These are phyloP conservation scores for Phaedon cochleariae DNA, from an alignment of 2,888 invertebrate genomes.

Conservation along the genomic window DNA sequence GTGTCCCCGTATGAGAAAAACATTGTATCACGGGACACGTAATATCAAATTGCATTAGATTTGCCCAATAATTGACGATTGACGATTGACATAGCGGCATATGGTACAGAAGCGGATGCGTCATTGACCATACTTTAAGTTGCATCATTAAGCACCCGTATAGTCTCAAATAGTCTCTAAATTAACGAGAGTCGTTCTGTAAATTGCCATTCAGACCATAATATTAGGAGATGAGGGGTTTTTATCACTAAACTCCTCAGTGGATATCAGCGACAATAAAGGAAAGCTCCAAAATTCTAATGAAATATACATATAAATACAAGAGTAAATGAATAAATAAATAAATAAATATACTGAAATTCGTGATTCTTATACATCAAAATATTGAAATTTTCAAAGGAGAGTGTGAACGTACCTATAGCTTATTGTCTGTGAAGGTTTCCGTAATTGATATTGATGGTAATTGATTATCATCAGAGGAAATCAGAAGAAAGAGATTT, in stretches of 20 bases:
- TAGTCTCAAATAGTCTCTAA: conserved; percentile 32
- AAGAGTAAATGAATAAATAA: too few species aligned
- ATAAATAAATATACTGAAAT: too few species aligned
- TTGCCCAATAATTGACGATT: conserved; percentile 27
- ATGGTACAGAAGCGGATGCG: conserved; percentile 29
- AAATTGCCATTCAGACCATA: conserved; percentile 14
- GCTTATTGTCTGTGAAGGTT: too few species aligned
- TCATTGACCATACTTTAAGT: conserved; percentile 23
- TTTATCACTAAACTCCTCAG: conserved; percentile 4
- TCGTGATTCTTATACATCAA: too few species aligned
- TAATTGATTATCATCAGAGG: too few species aligned
- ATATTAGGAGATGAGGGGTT: not conserved
- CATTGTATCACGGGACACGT: conserved; percentile 24
- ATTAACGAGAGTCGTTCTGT: conserved; percentile 26
- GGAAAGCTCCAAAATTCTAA: too few species aligned
- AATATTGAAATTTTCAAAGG: too few species aligned
- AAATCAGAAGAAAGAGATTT: too few species aligned
- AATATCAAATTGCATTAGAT: conserved; percentile 37
- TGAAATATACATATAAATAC: too few species aligned
- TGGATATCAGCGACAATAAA: not conserved
- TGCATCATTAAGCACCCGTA: conserved; percentile 32
- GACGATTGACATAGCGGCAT: conserved; percentile 16
- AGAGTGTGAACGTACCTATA: too few species aligned
- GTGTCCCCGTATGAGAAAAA: conserved; percentile 28
- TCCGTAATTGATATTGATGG: too few species aligned